Evolutionary conservation across 2,888 invertebrate species (phyloP), one percentile per base, ranked within the genome.

Genomic region (Dione vanillae): DNA sequence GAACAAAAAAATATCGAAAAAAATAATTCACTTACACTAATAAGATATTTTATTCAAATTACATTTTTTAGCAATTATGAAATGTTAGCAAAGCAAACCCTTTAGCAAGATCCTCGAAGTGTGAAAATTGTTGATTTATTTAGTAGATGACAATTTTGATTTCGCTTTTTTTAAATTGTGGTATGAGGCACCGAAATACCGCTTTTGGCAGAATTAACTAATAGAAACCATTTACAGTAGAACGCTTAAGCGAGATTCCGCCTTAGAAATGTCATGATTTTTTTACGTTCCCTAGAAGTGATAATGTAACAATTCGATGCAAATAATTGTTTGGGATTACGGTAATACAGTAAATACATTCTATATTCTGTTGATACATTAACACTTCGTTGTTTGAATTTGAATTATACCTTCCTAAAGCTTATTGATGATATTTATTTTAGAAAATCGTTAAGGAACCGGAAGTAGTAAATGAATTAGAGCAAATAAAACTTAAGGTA

Each of bases 401-500:
- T 71, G 61, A 61, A 70, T 47, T 72, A 52, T 41, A 72, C 37
- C 68, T 59, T 49, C 75, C 74, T 73, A 85, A 74, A 82, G 90
- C 90, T 91, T 90, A 83, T 79, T 85, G 78, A 84, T 86, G 87
- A 88, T 85, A 68, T 75, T 88, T 78, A 84, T 91, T 92, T 84
- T 91, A 92, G 93, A 87, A 82, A 78, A 81, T 91, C 78, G 89
- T 91, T 73, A 67, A 72, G 79, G 85, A 89, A 80, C 85, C 87
- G 67, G 88, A 90, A 67, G 71, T 71, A 70, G 78, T 79, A 70
- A 81, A 79, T 69, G 83, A 88, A 82, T 69, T 92, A 74, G 89
- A 84, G 56, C 81, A 90, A 83, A 80, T 93, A 62, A 92, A 92
- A 82, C 81, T 93, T 2, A 93, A 92, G 92, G 93, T 93, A 89